Evolutionary conservation across 2,797 vertebrate species (phyloP), one percentile per base, ranked within the genome.

Genomic region (Chrysocyon brachyurus): DNA sequence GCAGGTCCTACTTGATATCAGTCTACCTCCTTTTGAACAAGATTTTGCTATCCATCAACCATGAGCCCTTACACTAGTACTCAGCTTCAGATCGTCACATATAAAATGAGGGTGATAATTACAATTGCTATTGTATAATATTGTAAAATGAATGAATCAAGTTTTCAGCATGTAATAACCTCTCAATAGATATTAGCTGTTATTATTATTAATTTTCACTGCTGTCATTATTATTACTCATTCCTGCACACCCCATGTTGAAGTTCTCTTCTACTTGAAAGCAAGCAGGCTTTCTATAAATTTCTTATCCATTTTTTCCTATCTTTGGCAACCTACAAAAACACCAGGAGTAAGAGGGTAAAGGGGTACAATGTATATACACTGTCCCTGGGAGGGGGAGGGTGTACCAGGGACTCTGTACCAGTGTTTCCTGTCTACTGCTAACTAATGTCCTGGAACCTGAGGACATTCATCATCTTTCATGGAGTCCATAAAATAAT

Each of bases 141-240:
- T 19, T 16, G 4, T 73, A 70, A 79, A 14, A 16, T 0, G 73
- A 54, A 66, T 14, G 72, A 75, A 33, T 73, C 22, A 81, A 15
- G 3, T 61, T 72, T 28, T 28, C n/a, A 24, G 21, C 1, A 0
- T 36, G 2, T 6, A 46, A n/a, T 5, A 57, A 70, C 33, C 1
- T 2, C 54, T 59, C 21, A 5, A 0, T 15, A 46, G 3, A 33
- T 57, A 3, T 3, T 28, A 28, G 24, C n/a, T 49, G 3, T 52
- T 73, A 4, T 68, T 12, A 6, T 61, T 12, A 3, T 31, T 40
- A 12, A 21, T 63, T 59, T 4, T 66, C 7, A n/a, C 64, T 72
- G 5, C 40, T 26, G 15, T 12, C 28, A 26, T 3, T 72, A 3
- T 31, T 79, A 15, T 14, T 63, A 2, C 24, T 90, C 57, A 68